These are phyloP conservation scores for Salpingus planirostris DNA, from an alignment of 2,888 invertebrate genomes.

Conservation along the genomic window DNA sequence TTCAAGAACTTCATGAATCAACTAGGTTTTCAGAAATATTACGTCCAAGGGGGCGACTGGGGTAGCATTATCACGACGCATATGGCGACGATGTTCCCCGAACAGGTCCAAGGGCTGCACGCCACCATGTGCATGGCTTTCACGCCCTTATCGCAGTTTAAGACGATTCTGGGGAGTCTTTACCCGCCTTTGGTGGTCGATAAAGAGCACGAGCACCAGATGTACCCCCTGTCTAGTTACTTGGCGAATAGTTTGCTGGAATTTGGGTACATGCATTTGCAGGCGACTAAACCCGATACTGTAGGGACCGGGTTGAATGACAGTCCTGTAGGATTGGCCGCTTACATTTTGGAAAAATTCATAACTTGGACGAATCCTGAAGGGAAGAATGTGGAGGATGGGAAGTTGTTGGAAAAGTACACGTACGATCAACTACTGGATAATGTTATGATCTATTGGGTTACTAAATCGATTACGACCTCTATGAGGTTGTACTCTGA, in stretches of 20 bases:
- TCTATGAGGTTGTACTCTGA: conserved; percentile 70
- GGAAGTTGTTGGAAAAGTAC: conserved; percentile 58
- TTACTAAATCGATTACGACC: conserved; percentile 61
- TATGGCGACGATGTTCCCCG: conserved; percentile 58
- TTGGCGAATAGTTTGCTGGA: conserved; percentile 5
- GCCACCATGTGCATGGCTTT: conserved; percentile 45
- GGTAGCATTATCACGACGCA: conserved; percentile 55
- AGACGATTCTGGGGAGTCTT: conserved; percentile 42
- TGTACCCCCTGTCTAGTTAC: conserved; percentile 43
- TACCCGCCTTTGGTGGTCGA: conserved; percentile 52
- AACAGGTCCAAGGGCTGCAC: conserved; percentile 49
- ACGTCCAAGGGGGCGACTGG: conserved; percentile 77
- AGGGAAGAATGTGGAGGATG: conserved; percentile 48
- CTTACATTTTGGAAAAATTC: conserved; percentile 87
- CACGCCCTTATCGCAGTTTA: conserved; percentile 34
- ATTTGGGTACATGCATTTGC: conserved; percentile 62
- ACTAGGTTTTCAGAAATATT: conserved; percentile 57
- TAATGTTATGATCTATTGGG: conserved; percentile 79
- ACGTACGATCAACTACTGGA: conserved; percentile 64
- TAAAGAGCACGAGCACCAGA: conserved; percentile 40
- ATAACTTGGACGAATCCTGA: conserved; percentile 59
- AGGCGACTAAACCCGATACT: conserved; percentile 84
- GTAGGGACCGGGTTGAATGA: conserved; percentile 62
- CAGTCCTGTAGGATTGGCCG: conserved; percentile 78
- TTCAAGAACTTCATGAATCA: conserved; percentile 62